Base-by-base conservation (phyloP, 2,797 vertebrate species). In the Cuniculus paca region DNA sequence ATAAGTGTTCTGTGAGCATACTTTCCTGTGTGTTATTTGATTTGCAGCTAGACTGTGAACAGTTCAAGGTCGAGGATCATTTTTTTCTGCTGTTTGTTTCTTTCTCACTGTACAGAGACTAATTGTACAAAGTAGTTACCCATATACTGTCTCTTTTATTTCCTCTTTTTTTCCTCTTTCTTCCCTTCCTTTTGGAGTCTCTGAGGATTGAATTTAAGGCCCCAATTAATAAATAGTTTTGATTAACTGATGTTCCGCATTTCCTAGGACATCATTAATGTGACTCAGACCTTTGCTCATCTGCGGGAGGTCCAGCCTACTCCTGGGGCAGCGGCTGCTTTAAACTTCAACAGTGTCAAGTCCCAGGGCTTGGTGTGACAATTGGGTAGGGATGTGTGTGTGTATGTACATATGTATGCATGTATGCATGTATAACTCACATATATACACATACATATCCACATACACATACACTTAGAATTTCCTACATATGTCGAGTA, bases 271-370 rank as follows among this genome's bases (percentile, higher is more conserved):
- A 42, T 70, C 52, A 60, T 91, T 65, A 39, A 58, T 86, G 22
- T 74, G 65, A 68, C 36, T 61, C 48, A 65, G 54, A 86, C 28
- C 28, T 87, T 89, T 87, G 26, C 42, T 93, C 1, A 74, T 70
- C 50, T 17, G 3, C n/a, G 77, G 85, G 39, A 84, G 39, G 39
- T 84, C 11, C n/a, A 88, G 70, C 52, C 80, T 75, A 56, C 95
- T 68, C 39, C 45, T 58, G 36, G 17, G 60, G 63, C 36, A 72
- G 54, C 12, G 78, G 36, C 65, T 95, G 48, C 42, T 70, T 79
- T 79, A 74, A 75, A 90, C 77, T 78, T 96, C 60, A 95, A 81
- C 72, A 70, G 13, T 52, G 61, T 61, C 10, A 89, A 78, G 42
- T 74, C 42, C 16, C 26, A 50, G 83, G 50, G 19, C 68, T 61